phyloP scores from a whole-genome alignment of 2,888 invertebrate genomes.

The Xanthorhoe spadicearia region DNA sequence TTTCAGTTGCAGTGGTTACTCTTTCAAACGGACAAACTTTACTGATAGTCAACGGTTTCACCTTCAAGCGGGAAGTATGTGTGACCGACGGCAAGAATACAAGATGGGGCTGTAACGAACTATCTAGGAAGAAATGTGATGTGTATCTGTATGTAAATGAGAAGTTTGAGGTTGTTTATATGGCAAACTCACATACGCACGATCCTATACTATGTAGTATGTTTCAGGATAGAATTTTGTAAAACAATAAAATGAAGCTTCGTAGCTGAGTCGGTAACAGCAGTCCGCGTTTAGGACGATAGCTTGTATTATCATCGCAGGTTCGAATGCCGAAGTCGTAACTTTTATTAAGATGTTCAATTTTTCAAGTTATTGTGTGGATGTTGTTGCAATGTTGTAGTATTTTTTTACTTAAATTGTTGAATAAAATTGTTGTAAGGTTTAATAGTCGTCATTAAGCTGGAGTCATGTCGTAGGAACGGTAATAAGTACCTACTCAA shows the following conservation, averaged over 20 bases:
- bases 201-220: slow-evolving; percentile 67
- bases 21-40: slow-evolving; percentile 66
- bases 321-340: no score
- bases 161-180: slow-evolving; percentile 64
- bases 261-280: no score
- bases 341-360: no score
- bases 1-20: slow-evolving; percentile 69
- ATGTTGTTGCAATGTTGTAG: neutral
- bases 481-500: neutral
- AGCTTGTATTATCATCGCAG: no score
- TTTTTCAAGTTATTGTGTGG: neutral
- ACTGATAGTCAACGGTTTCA: slow-evolving; percentile 71
- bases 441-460: neutral
- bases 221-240: slow-evolving; percentile 64
- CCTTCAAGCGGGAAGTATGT: slow-evolving; percentile 62
- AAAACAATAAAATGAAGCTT: no score
- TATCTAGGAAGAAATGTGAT: slow-evolving; percentile 60
- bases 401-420: neutral
- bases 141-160: slow-evolving; percentile 69
- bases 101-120: slow-evolving; percentile 69
- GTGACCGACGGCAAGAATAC: slow-evolving; percentile 56
- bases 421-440: neutral
- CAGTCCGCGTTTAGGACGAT: no score
- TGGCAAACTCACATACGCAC: slow-evolving; percentile 65
- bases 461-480: neutral